Percentiles rank a stretch among this genome's conserved stretches.
These are phyloP conservation scores for Rallus limicola DNA, from an alignment of 2,113 vertebrate species.

Conservation along the genomic window DNA sequence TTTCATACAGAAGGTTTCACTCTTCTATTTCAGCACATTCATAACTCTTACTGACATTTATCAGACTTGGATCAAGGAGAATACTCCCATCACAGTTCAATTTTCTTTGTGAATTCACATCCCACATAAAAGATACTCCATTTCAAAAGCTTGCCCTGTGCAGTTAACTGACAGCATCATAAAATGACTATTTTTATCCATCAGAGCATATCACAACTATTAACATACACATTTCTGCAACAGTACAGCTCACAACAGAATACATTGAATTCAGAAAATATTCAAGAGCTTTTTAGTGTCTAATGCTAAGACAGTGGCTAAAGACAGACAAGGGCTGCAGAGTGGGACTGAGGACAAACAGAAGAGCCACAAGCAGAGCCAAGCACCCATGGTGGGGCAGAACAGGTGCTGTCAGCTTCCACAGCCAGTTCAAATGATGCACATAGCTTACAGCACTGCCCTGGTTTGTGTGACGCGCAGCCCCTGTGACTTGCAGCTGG, in stretches of 20 bases:
- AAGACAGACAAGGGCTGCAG: neutral
- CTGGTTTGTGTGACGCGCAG: neutral
- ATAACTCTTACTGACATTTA: constrained; percentile 22
- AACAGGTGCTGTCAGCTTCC: neutral
- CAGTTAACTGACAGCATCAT: neutral
- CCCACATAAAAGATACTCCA: neutral
- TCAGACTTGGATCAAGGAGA: constrained; percentile 5
- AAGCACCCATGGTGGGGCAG: neutral
- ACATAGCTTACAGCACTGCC: neutral
- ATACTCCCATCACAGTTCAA: neutral
- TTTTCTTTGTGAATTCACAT: neutral
- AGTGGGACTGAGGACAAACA: neutral
- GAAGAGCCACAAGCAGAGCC: neutral
- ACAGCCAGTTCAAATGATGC: neutral
- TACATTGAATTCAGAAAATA: neutral
- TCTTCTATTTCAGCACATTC: neutral
- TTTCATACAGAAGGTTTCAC: neutral
- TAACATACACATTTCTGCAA: neutral
- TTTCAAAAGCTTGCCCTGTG: neutral
- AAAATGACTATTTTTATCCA: neutral
- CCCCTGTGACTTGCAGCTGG: neutral
- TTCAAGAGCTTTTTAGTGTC: neutral
- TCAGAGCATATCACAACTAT: neutral
- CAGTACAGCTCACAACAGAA: neutral
- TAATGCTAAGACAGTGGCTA: neutral